Evolutionary conservation across 2,888 invertebrate species (phyloP).

Genomic region (Eristalis tenax): DNA sequence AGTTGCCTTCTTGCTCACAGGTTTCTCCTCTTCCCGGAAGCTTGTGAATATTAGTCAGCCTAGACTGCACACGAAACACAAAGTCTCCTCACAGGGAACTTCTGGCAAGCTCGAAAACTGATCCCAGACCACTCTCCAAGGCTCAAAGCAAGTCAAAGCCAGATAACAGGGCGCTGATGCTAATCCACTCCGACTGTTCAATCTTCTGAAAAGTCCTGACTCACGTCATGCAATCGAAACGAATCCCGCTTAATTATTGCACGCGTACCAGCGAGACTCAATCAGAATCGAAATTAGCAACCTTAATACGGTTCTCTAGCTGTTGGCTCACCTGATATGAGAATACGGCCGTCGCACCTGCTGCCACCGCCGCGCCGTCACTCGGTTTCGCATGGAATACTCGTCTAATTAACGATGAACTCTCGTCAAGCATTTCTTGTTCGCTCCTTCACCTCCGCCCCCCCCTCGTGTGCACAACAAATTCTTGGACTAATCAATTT

Average conservation of each 20-base stretch:
- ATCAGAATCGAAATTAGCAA: slow-evolving; percentile 55
- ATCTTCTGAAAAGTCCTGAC: slow-evolving; percentile 9
- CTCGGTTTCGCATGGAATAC: slow-evolving; percentile 31
- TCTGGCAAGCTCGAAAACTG: no score
- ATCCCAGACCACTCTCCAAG: no score
- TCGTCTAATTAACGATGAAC: slow-evolving; percentile 60
- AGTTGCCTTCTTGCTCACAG: no score
- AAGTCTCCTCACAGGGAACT: no score
- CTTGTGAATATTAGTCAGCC: no score
- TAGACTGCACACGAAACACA: no score
- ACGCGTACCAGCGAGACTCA: slow-evolving; percentile 50
- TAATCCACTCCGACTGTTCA: no score
- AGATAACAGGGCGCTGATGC: no score
- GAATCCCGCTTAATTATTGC: slow-evolving; percentile 54
- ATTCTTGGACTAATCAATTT: slow-evolving; percentile 52
- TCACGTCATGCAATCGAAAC: slow-evolving; percentile 53
- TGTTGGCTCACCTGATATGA: background rate
- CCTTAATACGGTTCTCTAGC: slow-evolving; percentile 9
- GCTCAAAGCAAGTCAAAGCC: no score
- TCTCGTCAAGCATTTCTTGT: slow-evolving; percentile 41
- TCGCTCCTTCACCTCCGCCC: no score
- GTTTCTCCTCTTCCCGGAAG: no score
- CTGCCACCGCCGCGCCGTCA: background rate
- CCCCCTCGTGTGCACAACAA: slow-evolving; percentile 21
- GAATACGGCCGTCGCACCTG: background rate